A percentile compares a stretch with the other conserved stretches of the same genome.
Evolutionary conservation across 2,888 invertebrate species (phyloP).

Genomic region (Dascillus cervinus): DNA sequence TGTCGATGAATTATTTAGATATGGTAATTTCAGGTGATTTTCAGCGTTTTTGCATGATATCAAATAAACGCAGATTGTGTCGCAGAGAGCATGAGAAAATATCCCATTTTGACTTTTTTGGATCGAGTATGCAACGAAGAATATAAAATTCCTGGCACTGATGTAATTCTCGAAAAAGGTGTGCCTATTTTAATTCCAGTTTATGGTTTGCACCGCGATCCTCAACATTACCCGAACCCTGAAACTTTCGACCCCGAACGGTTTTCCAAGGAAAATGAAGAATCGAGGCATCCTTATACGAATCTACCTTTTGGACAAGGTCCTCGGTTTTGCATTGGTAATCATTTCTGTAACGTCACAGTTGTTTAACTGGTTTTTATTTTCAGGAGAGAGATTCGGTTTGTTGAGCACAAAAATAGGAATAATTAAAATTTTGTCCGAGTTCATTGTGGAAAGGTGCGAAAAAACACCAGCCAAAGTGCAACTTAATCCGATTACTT

Average conservation of each 20-base stretch:
- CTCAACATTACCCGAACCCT: slow-evolving; percentile 35
- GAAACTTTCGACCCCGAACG: slow-evolving; percentile 38
- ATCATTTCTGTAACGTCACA: background rate
- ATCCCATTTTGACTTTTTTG: slow-evolving; percentile 35
- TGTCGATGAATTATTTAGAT: no score
- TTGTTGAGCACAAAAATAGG: slow-evolving; percentile 35
- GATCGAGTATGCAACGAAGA: slow-evolving; percentile 26
- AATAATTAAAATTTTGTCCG: no score
- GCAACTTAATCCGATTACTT: no score
- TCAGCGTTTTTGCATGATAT: no score
- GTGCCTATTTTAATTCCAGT: slow-evolving; percentile 32
- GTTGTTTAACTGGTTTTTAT: no score
- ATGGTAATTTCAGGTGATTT: no score
- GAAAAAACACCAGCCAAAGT: no score
- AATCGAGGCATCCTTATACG: slow-evolving; percentile 9
- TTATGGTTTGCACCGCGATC: slow-evolving; percentile 33
- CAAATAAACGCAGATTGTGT: no score
- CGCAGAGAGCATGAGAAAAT: slow-evolving; percentile 41
- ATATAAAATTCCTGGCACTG: no score
- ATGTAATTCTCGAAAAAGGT: slow-evolving; percentile 32
- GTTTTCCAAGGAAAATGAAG: slow-evolving; percentile 28
- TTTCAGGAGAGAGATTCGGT: slow-evolving; percentile 37
- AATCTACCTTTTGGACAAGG: slow-evolving; percentile 23
- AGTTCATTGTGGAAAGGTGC: no score
- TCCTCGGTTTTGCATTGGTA: slow-evolving; percentile 22